Evolutionary conservation across 2,113 vertebrate genomes (phyloP).

Genomic region (Motacilla alba): DNA sequence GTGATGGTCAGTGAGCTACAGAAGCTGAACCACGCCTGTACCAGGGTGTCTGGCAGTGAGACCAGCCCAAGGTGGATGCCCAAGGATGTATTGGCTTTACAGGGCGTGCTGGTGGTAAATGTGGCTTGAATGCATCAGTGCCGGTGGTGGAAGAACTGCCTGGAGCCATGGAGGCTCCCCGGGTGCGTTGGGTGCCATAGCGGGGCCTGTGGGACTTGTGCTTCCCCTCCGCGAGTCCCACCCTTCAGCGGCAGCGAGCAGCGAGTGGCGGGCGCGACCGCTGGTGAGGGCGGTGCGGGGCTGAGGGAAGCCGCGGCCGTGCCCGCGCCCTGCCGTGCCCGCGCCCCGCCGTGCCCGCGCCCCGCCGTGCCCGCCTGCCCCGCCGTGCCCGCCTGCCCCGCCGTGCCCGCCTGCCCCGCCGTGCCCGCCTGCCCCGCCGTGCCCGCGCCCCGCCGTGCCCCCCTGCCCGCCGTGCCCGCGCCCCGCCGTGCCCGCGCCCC

Average conservation of each 20-base stretch:
- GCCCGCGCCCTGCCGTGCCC: neutral
- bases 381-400: neutral
- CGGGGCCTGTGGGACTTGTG: neutral
- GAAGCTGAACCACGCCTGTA: neutral
- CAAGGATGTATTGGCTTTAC: neutral
- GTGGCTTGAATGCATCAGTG: neutral
- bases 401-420: neutral
- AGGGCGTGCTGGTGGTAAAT: rapidly evolving
- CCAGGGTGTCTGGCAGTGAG: rapidly evolving
- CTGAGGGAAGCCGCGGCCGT: neutral
- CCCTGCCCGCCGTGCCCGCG: neutral
- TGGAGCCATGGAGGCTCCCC: no score
- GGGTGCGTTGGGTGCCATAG: rapidly evolving
- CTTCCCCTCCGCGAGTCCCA: neutral
- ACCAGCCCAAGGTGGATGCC: neutral
- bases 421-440: no score
- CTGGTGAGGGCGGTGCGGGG: neutral
- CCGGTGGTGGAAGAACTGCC: neutral
- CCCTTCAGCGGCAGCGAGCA: rapidly evolving
- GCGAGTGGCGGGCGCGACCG: neutral
- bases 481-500: neutral
- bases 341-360: neutral
- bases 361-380: neutral
- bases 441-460: neutral
- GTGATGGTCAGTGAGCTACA: neutral